phyloP scores from a whole-genome alignment of 2,113 vertebrate genomes.

The Notarius lentiginosus region DNA sequence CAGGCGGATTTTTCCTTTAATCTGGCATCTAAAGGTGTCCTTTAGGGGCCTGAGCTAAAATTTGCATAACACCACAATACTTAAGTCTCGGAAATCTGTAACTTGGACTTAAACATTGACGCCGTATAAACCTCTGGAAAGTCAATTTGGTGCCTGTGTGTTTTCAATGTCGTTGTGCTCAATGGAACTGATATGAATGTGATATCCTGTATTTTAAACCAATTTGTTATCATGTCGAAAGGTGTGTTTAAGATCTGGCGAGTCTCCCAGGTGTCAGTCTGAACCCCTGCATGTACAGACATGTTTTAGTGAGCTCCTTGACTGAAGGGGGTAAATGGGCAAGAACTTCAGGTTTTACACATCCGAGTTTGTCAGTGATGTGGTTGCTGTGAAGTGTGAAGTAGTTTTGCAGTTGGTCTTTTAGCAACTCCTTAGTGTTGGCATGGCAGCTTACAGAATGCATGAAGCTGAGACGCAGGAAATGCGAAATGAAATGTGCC shows the following conservation, averaged over 20 bases:
- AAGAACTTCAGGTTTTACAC: constrained; percentile 18
- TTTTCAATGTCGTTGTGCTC: not conserved
- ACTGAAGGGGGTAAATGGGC: not conserved
- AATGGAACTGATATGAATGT: not conserved
- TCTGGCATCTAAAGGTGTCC: not conserved
- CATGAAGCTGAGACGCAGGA: not conserved
- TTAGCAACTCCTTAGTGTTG: not conserved
- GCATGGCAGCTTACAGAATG: not conserved
- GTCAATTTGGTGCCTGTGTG: not conserved
- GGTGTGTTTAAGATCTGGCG: not conserved
- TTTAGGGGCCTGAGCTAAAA: not conserved
- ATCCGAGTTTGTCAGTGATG: not conserved
- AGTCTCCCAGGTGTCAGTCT: not conserved
- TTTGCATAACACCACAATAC: not conserved
- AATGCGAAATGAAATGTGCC: constrained; percentile 11
- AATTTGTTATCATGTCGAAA: not conserved
- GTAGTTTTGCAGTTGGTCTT: not conserved
- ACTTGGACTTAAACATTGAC: not conserved
- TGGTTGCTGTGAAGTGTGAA: not conserved
- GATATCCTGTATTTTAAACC: not conserved
- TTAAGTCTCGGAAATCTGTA: not conserved
- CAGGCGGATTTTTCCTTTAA: not conserved
- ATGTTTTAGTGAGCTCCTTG: constrained; percentile 4
- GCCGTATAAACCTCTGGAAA: not conserved
- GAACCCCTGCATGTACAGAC: not conserved